Conservation (phyloP, 2,888 invertebrate species). For the Agapostemon virescens region DNA sequence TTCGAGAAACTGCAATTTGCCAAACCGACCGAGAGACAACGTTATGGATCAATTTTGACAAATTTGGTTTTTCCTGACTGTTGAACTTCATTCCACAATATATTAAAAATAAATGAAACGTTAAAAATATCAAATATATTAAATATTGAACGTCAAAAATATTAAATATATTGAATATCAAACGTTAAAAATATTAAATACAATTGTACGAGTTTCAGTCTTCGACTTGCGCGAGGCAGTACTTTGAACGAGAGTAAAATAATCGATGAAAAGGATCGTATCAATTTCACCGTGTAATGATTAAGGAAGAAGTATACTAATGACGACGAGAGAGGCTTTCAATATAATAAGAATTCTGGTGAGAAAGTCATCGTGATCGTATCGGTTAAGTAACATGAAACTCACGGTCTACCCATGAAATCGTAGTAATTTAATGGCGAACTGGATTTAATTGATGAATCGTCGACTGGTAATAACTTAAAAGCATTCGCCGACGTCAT, state of each 20-base stretch:
- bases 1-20: too few relatives aligned
- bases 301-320: not conserved
- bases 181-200: too few relatives aligned
- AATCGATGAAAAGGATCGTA: not conserved
- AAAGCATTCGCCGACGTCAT: slow-evolving; percentile 35
- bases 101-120: too few relatives aligned
- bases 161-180: too few relatives aligned
- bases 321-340: not conserved
- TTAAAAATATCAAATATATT: too few relatives aligned
- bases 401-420: slow-evolving; percentile 1
- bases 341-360: not conserved
- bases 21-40: too few relatives aligned
- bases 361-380: not conserved
- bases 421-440: slow-evolving; percentile 11
- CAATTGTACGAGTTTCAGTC: not conserved
- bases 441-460: slow-evolving; percentile 40
- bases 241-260: not conserved
- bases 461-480: slow-evolving; percentile 45
- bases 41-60: too few relatives aligned
- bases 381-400: not conserved
- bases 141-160: too few relatives aligned
- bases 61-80: too few relatives aligned
- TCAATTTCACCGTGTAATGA: not conserved
- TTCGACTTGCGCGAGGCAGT: not conserved
- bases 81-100: too few relatives aligned